phyloP scores from a whole-genome alignment of 2,797 vertebrate species.

The Poliocrania exsul region DNA sequence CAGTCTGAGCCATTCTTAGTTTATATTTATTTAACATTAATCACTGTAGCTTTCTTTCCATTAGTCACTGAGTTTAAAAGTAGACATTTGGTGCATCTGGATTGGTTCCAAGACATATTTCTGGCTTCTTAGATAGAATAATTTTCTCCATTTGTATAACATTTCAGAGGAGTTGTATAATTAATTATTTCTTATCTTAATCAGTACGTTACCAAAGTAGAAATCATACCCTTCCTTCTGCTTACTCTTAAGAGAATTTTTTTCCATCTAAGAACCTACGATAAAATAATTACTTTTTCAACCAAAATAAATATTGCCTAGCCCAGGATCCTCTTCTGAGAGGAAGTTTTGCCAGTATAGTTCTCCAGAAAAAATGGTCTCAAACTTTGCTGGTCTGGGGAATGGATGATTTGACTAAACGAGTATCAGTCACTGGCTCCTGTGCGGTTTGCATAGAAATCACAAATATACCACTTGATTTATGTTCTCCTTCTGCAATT shows the following conservation, averaged over 20 bases:
- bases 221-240: background rate
- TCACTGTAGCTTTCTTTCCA: slow-evolving; percentile 10
- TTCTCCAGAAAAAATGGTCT: background rate
- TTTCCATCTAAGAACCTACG: background rate
- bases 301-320: background rate
- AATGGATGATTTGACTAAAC: background rate
- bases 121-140: slow-evolving; percentile 12
- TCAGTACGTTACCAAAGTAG: background rate
- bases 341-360: background rate
- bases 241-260: background rate
- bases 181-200: slow-evolving; percentile 51
- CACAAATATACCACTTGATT: background rate
- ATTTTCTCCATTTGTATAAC: slow-evolving; percentile 19
- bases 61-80: slow-evolving; percentile 51
- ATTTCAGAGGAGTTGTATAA: slow-evolving; percentile 9
- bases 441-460: background rate
- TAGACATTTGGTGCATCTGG: slow-evolving; percentile 47
- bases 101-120: slow-evolving; percentile 48
- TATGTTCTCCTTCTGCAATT: background rate
- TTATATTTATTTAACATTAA: slow-evolving; percentile 39
- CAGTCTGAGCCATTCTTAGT: background rate
- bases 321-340: background rate
- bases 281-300: slow-evolving; percentile 22
- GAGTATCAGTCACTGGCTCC: background rate
- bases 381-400: background rate